Conservation (phyloP, 2,797 vertebrate species). For the Epinephelus awoara region DNA sequence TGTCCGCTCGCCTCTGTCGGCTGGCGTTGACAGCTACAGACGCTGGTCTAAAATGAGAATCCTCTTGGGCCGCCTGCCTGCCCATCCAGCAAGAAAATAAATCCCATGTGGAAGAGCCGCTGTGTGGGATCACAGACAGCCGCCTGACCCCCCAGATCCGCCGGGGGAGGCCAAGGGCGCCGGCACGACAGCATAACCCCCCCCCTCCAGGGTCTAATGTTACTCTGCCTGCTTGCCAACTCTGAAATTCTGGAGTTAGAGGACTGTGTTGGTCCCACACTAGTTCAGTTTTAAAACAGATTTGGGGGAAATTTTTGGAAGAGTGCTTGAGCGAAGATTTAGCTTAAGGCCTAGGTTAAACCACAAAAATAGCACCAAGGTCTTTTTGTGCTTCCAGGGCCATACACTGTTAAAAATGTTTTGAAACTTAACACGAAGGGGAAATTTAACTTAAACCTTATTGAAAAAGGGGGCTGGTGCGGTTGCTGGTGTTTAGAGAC, state of each 20-base stretch:
- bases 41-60: slow-evolving; percentile 87
- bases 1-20: slow-evolving; percentile 85
- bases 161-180: slow-evolving; percentile 86
- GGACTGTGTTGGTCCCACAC: slow-evolving; percentile 59
- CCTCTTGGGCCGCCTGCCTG: slow-evolving; percentile 85
- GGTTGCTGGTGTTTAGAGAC: slow-evolving; percentile 42
- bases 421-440: slow-evolving; percentile 58
- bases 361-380: slow-evolving; percentile 62
- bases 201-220: slow-evolving; percentile 81
- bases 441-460: slow-evolving; percentile 46
- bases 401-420: slow-evolving; percentile 55
- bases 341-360: slow-evolving; percentile 58
- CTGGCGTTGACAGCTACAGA: slow-evolving; percentile 87
- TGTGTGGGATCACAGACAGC: slow-evolving; percentile 88
- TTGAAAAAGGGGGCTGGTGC: slow-evolving; percentile 34
- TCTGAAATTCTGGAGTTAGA: slow-evolving; percentile 73
- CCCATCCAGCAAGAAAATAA: slow-evolving; percentile 87
- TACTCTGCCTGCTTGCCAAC: slow-evolving; percentile 80
- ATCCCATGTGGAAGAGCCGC: slow-evolving; percentile 87
- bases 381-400: slow-evolving; percentile 44
- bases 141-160: slow-evolving; percentile 86
- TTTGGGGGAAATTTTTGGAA: slow-evolving; percentile 52
- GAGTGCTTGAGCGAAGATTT: slow-evolving; percentile 53
- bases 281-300: slow-evolving; percentile 61
- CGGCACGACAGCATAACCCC: slow-evolving; percentile 83